A percentile compares a stretch with the other conserved stretches of the same genome.
phyloP scores from a whole-genome alignment of 2,113 vertebrate genomes.

The Martes martes region DNA sequence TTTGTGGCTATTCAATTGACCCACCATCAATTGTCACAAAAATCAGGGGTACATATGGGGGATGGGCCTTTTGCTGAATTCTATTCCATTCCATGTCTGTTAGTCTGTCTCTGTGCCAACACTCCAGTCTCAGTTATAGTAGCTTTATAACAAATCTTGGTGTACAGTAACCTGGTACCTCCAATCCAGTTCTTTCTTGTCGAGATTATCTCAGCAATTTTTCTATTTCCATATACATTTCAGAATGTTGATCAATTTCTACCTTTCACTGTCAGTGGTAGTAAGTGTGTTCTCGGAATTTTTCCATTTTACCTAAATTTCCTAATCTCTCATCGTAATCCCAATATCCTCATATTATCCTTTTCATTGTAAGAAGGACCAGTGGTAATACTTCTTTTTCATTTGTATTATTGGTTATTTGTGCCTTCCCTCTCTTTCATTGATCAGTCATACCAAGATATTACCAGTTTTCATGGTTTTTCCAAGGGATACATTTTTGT shows the following conservation, averaged over 20 bases:
- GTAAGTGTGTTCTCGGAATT: background rate
- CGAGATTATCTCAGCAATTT: background rate
- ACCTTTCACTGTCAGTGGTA: background rate
- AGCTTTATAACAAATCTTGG: background rate
- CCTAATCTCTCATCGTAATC: background rate
- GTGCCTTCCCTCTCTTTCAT: background rate
- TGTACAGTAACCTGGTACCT: background rate
- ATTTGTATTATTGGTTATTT: background rate
- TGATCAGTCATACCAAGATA: background rate
- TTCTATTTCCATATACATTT: background rate
- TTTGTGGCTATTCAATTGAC: background rate
- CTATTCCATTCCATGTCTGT: background rate
- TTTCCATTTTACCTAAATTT: background rate
- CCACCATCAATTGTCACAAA: background rate
- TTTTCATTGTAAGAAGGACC: background rate
- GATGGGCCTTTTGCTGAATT: background rate
- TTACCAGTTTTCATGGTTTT: background rate
- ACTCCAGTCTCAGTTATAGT: background rate
- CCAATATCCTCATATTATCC: background rate
- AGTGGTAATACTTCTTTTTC: background rate
- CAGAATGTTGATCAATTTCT: background rate
- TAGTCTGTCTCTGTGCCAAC: background rate
- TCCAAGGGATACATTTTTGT: background rate
- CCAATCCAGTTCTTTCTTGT: background rate
- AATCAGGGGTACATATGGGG: background rate